Percentiles rank a stretch among this genome's conserved stretches.
Evolutionary conservation across 2,888 invertebrate genomes (phyloP).

Genomic region (Cyaniris semiargus): DNA sequence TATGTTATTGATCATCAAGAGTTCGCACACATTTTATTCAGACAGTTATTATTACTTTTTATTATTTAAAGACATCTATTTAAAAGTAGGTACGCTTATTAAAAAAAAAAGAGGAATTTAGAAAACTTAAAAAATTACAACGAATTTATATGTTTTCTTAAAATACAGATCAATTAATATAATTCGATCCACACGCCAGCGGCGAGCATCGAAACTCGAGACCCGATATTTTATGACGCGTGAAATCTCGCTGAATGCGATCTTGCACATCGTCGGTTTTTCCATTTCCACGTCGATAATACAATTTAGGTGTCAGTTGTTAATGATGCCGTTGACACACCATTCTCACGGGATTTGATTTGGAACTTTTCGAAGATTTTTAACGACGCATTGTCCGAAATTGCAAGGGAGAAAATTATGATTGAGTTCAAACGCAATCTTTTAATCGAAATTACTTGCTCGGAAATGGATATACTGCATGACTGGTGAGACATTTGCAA

Average conservation of each 20-base stretch:
- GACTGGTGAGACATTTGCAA: too few species aligned
- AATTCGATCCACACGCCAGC: conserved; percentile 73
- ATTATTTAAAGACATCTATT: too few species aligned
- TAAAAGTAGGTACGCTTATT: too few species aligned
- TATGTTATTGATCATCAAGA: too few species aligned
- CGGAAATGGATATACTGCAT: background rate
- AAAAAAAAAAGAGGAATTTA: too few species aligned
- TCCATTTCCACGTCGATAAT: conserved; percentile 74
- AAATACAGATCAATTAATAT: conserved; percentile 76
- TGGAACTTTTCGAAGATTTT: conserved; percentile 37
- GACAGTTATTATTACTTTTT: too few species aligned
- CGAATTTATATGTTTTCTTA: conserved; percentile 38
- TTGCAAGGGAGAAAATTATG: conserved; percentile 15
- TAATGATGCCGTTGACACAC: conserved; percentile 61
- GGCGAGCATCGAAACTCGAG: conserved; percentile 58
- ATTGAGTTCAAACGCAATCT: background rate
- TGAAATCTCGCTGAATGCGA: conserved; percentile 73
- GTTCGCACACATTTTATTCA: too few species aligned
- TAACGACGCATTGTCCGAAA: conserved; percentile 42
- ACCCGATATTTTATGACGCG: conserved; percentile 75
- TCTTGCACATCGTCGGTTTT: conserved; percentile 63
- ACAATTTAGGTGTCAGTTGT: conserved; percentile 64
- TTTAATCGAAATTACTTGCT: conserved; percentile 2
- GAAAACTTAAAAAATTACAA: too few species aligned
- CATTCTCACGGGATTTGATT: conserved; percentile 56